Conservation (phyloP, 1,140 invertebrate species). For the Papilio aristodemus region DNA sequence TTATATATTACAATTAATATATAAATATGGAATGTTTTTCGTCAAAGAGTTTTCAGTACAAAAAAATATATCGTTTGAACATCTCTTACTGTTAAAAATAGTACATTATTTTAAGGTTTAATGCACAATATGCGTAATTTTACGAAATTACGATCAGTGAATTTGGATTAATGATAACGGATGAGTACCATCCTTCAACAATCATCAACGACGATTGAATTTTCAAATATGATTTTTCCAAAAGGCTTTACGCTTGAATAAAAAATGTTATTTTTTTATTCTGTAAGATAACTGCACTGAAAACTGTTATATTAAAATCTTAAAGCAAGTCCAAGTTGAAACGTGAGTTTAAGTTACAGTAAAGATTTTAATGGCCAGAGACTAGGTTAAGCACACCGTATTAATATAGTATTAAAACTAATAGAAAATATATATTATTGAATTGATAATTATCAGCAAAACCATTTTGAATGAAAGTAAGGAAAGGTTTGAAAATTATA, state of each 20-base stretch:
- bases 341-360: neutral
- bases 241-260: too few species aligned
- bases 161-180: too few species aligned
- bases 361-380: neutral
- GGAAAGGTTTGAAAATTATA: constrained; percentile 32
- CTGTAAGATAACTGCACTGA: neutral
- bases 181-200: too few species aligned
- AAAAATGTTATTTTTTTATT: neutral
- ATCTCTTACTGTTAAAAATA: too few species aligned
- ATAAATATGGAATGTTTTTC: constrained; percentile 28
- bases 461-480: neutral
- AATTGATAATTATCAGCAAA: too few species aligned
- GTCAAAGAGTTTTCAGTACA: constrained; percentile 15
- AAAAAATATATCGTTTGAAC: neutral
- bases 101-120: too few species aligned
- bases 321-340: neutral
- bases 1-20: constrained; percentile 20
- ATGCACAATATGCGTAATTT: too few species aligned
- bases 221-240: too few species aligned
- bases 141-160: too few species aligned
- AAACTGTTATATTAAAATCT: constrained; percentile 6
- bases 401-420: constrained; percentile 1
- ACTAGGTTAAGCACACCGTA: neutral
- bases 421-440: neutral
- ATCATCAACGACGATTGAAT: too few species aligned